Evolutionary conservation across 1,140 invertebrate species (phyloP), one percentile per base, ranked within the genome.

Genomic region (Trichonephila clavipes): DNA sequence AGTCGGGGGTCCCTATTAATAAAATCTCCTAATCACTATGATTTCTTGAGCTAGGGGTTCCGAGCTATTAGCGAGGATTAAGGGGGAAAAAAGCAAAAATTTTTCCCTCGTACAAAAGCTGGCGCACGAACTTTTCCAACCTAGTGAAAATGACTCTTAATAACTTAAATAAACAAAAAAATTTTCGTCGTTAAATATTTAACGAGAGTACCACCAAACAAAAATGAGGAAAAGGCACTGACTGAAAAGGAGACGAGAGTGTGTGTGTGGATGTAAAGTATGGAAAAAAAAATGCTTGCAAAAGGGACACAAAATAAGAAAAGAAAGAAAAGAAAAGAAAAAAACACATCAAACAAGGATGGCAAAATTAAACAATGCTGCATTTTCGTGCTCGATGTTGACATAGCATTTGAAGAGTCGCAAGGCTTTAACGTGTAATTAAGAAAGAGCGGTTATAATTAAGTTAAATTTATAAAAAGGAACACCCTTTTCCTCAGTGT

Each of bases 381-480:
- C 92, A 93, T 93, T 64, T 88, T 77, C 92, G 64, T 62, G 92
- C 28, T 51, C 28, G 24, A 21, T 93, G 92, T 93, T 93, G 92
- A 93, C 92, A 93, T 51, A 93, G 92, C 92, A 93, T 93, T 93
- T 93, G 92, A 93, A 88, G 92, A 87, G 44, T 58, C 69, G 66
- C 58, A 34, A 44, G 58, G 85, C 92, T 88, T 93, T 64, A 92
- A 93, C 92, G 86, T 88, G 92, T 93, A 93, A 93, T 93, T 93
- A 93, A 93, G 92, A 93, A 93, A 93, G 86, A 88, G 92, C 61
- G 85, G 92, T 93, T 93, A 93, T 93, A 93, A 93, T 93, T 93
- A 93, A 93, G 92, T 93, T 93, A 93, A 93, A 93, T 93, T 93
- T 93, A 93, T 88, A 93, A 93, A 93, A 93, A 93, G 86, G 59